Percentiles rank a stretch among this genome's conserved stretches.
These are phyloP conservation scores for Encarsia formosa DNA, from an alignment of 2,888 invertebrate genomes.

Conservation along the genomic window DNA sequence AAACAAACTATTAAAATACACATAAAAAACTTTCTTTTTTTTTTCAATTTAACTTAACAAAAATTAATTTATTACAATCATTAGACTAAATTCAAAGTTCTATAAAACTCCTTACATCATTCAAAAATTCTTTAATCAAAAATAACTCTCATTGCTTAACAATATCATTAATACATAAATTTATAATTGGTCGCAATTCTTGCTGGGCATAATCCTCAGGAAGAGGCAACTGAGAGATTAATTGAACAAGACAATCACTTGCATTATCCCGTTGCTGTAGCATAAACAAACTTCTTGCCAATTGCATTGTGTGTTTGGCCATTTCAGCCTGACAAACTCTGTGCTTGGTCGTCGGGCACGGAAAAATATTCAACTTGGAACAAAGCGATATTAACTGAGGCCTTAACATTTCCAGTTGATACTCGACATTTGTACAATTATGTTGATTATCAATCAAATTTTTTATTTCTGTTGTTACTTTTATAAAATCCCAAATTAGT, in stretches of 20 bases:
- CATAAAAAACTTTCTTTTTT: too few species aligned
- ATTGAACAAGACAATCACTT: slow-evolving; percentile 49
- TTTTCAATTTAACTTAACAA: too few species aligned
- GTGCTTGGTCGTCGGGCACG: slow-evolving; percentile 39
- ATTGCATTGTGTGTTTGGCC: slow-evolving; percentile 55
- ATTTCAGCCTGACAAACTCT: slow-evolving; percentile 60
- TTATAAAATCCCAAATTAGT: slow-evolving; percentile 68
- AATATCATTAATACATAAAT: slow-evolving; percentile 37
- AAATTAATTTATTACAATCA: too few species aligned
- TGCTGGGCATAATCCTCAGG: slow-evolving; percentile 60
- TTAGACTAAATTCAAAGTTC: too few species aligned
- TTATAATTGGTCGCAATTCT: slow-evolving; percentile 49
- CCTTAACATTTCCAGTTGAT: slow-evolving; percentile 54
- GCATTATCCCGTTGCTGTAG: slow-evolving; percentile 43
- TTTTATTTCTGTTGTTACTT: slow-evolving; percentile 60
- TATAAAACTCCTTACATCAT: too few species aligned
- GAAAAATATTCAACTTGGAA: slow-evolving; percentile 52
- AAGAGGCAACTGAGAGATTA: slow-evolving; percentile 56
- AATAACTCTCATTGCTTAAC: slow-evolving; percentile 21
- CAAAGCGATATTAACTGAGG: slow-evolving; percentile 55
- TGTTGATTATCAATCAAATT: slow-evolving; percentile 36
- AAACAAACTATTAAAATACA: too few species aligned
- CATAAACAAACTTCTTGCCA: slow-evolving; percentile 52
- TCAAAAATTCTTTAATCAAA: slow-evolving; percentile 8
- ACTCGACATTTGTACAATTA: slow-evolving; percentile 42